Conservation (phyloP, 2,888 invertebrate genomes). For the Brenthis hecate region DNA sequence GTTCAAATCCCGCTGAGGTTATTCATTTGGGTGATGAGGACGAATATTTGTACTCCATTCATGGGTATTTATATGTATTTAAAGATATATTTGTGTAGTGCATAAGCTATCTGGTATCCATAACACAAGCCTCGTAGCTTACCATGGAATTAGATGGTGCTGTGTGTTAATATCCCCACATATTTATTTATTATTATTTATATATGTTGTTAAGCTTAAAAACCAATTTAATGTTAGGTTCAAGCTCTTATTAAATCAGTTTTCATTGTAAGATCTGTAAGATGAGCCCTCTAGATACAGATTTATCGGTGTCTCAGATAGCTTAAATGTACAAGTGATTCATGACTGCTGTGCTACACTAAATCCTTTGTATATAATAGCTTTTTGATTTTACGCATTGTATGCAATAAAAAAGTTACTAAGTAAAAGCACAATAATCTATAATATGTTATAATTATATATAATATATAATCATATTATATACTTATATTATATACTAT, state of each 20-base stretch:
- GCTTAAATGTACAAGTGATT: slow-evolving; percentile 17
- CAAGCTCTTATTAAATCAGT: background rate
- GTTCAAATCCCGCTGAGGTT: too few relatives aligned
- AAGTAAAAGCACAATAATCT: too few relatives aligned
- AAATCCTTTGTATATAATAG: background rate
- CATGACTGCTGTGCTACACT: slow-evolving; percentile 4
- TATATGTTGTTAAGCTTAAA: background rate
- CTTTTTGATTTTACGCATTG: background rate
- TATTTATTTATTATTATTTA: background rate
- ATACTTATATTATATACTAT: too few relatives aligned
- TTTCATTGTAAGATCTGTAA: slow-evolving; percentile 2
- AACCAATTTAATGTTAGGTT: background rate
- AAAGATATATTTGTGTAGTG: too few relatives aligned
- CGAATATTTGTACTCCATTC: too few relatives aligned
- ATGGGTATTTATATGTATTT: too few relatives aligned
- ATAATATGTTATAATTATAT: too few relatives aligned
- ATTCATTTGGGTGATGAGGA: too few relatives aligned
- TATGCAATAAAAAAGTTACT: background rate
- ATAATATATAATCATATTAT: too few relatives aligned
- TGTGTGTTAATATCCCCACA: too few relatives aligned
- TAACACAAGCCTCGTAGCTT: too few relatives aligned
- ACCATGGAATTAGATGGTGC: too few relatives aligned
- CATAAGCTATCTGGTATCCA: background rate
- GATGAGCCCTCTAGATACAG: slow-evolving; percentile 17
- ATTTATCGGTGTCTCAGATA: slow-evolving; percentile 16